Base-by-base conservation (phyloP, 2,888 invertebrate genomes). In the Apamea anceps region DNA sequence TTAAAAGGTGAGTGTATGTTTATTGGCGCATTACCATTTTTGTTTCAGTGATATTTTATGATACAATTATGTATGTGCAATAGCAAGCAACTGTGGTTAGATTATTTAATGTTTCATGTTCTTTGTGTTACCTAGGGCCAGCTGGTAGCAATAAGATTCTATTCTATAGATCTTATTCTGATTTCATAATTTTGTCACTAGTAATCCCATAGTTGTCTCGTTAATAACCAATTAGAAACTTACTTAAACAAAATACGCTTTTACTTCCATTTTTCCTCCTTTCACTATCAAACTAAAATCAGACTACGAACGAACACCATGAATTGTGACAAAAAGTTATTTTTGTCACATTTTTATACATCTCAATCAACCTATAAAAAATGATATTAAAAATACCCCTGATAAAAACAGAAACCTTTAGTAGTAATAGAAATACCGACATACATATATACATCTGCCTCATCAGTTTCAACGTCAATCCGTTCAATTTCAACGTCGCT, bases 31-130 rank as follows among this genome's bases (percentile, higher is more conserved):
- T n/a, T 48, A 66, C 75, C 74, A 75, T 80, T 74, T 86, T 79
- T 25, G 75, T 73, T 76, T 37, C n/a, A 71, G 45, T 81, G 60
- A 76, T 74, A 87, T 87, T 80, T 72, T 75, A 48, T 86, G 28
- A 25, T 48, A 51, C n/a, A 72, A 57, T 42, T 78, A 57, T 13
- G 10, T 32, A 15, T 60, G 32, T 62, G 63, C 13, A 68, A 63
- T 37, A 28, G 32, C 45, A 65, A 54, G 21, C 25, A 28, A 12
- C 28, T 42, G n/a, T 54, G 28, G 45, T 54, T 37, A 37, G 48
- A 62, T 62, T 82, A 32, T 42, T 25, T 10, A 48, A 15, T 10
- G 10, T 25, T 28, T 37, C 48, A 63, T 68, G n/a, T 4, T n/a
- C 1, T 45, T 21, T 25, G 13, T 42, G 18, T n/a, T 8, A 8